Evolutionary conservation across 2,888 invertebrate species (phyloP).

Genomic region (Seladonia tumulorum): DNA sequence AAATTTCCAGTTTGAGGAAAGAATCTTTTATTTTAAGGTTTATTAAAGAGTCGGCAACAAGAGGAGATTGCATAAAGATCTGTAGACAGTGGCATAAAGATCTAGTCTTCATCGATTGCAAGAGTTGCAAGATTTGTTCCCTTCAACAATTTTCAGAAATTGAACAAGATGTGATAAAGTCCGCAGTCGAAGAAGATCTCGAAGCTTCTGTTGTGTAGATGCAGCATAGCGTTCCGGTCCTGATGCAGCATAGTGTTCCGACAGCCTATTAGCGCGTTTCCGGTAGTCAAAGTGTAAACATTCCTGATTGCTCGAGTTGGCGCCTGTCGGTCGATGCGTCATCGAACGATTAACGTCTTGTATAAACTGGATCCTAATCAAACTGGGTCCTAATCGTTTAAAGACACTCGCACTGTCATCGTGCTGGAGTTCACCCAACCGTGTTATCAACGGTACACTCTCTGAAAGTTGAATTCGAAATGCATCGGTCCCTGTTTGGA

Average conservation of each 20-base stretch:
- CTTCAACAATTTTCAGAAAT: too few relatives aligned
- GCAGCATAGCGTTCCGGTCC: too few relatives aligned
- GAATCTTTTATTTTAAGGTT: too few relatives aligned
- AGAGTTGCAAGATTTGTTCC: too few relatives aligned
- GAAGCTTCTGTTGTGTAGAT: too few relatives aligned
- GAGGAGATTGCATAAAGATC: too few relatives aligned
- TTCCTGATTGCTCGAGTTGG: conserved; percentile 12
- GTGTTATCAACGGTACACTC: not conserved
- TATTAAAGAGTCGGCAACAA: too few relatives aligned
- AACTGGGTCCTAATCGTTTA: conserved; percentile 29
- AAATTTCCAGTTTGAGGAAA: too few relatives aligned
- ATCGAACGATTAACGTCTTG: conserved; percentile 70
- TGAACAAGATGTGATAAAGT: too few relatives aligned
- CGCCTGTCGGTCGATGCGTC: conserved; percentile 63
- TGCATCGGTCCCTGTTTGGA: not conserved
- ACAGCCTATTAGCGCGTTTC: not conserved
- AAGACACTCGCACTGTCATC: conserved; percentile 16
- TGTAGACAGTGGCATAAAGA: too few relatives aligned
- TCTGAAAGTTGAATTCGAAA: not conserved
- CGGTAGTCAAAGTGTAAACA: conserved; percentile 21
- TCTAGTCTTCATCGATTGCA: too few relatives aligned
- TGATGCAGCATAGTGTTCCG: not conserved
- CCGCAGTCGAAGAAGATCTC: too few relatives aligned
- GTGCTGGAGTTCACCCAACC: not conserved
- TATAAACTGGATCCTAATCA: conserved; percentile 53